Conservation (phyloP, 2,113 vertebrate species). For the Heloderma charlesbogerti region DNA sequence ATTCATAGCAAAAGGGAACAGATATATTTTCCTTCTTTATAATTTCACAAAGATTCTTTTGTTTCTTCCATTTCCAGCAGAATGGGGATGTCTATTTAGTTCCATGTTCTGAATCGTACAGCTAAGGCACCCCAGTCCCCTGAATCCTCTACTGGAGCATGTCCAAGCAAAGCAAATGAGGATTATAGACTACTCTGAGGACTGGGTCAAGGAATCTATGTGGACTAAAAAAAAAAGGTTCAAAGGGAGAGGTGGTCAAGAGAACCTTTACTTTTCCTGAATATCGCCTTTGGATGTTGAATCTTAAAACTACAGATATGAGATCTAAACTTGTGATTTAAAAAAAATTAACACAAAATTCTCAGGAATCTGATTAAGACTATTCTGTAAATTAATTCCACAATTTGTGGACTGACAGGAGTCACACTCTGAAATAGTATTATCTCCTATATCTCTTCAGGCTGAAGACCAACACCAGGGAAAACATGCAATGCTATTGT, state of each 20-base stretch:
- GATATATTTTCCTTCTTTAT: fast-evolving
- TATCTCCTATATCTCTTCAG: neutral
- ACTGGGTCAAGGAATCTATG: neutral
- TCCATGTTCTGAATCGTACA: neutral
- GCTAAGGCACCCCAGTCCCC: neutral
- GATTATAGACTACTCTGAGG: neutral
- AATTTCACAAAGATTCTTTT: conserved; percentile 20
- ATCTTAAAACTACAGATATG: neutral
- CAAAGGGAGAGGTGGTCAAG: no score
- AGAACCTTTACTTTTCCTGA: neutral
- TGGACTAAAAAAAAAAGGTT: neutral
- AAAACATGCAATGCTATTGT: neutral
- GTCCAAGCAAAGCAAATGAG: neutral
- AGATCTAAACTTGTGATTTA: neutral
- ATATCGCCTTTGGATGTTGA: neutral
- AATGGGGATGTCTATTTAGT: neutral
- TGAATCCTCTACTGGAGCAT: neutral
- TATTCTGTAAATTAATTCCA: neutral
- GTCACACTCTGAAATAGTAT: neutral
- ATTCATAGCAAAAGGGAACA: neutral
- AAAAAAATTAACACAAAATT: neutral
- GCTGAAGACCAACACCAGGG: neutral
- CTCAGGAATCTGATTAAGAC: neutral
- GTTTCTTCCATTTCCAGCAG: neutral
- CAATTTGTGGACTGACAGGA: neutral